Evolutionary conservation across 2,797 vertebrate species (phyloP).

Genomic region (Arctocebus calabarensis): DNA sequence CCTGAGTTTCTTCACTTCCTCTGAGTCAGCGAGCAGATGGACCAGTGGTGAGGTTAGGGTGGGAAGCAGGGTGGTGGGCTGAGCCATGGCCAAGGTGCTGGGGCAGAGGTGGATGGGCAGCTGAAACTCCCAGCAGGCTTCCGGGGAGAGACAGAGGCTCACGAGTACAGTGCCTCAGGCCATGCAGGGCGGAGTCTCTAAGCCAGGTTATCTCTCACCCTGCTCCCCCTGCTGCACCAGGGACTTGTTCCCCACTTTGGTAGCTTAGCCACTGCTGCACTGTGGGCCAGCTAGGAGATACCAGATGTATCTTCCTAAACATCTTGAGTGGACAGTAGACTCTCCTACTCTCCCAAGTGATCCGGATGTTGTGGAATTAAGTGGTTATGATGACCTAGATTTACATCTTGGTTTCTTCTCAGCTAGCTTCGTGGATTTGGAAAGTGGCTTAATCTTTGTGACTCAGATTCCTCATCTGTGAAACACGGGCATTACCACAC

Average conservation of each 20-base stretch:
- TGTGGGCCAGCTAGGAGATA: accelerated
- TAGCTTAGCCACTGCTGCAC: not conserved
- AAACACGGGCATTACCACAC: not conserved
- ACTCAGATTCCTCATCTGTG: not conserved
- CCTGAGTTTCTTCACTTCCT: conserved; percentile 12
- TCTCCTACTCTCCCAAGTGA: no score
- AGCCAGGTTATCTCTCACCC: not conserved
- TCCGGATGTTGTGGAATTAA: not conserved
- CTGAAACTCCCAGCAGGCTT: not conserved
- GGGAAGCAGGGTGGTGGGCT: not conserved
- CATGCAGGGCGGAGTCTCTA: not conserved
- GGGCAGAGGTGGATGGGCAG: not conserved
- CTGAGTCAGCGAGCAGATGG: not conserved
- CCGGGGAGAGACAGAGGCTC: accelerated
- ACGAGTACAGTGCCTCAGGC: not conserved
- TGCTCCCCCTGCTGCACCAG: not conserved
- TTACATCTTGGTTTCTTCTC: not conserved
- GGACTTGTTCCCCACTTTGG: not conserved
- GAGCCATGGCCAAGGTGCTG: not conserved
- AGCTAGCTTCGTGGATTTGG: not conserved
- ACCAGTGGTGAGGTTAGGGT: not conserved
- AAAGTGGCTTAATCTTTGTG: not conserved
- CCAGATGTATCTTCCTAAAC: not conserved
- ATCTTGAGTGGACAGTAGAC: not conserved
- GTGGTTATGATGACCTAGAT: not conserved